Evolutionary conservation across 2,888 invertebrate genomes (phyloP), one percentile per base, ranked within the genome.

Genomic region (Ennomos erosarius): DNA sequence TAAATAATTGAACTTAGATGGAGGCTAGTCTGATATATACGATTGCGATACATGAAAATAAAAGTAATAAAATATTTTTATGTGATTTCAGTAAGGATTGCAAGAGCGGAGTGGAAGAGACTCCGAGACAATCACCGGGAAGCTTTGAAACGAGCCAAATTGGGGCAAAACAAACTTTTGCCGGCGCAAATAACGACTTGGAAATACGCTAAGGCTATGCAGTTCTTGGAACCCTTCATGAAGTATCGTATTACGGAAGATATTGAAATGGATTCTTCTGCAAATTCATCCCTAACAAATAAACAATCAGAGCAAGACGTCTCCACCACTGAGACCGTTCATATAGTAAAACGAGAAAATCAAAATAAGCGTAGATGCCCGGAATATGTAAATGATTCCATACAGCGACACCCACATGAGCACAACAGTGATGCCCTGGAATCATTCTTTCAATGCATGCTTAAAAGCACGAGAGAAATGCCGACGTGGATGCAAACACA

Each of bases 121-220:
- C 79, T 91, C 26, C 81, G 90, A 1, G 90, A 90, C 66, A 90
- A 90, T 62, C 90, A 91, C 56, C 70, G 90, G 26, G 90, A 90
- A 62, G 90, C 90, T 3, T 75, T 90, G 8, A 90, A 90, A 62
- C 76, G 90, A 64, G 90, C 90, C 0, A 90, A 90, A 66, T 75
- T 90, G 6, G 90, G 90, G 5, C 90, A 88, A 64, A 90, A 90
- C 62, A 90, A 90, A 74, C 72, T 90, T 49, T 67, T 90, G 39
- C 90, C 90, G 0, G 89, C 90, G 26, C 90, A 90, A 68, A 86
- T 91, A 34, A 91, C 90, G 1, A 91, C 90, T 9, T 91, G 90
- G 90, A 91, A 91, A 64, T 91, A 90, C 57, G 90, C 90, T 10
- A 91, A 90, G 68, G 83, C 82, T 0, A 90, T 91, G 90, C 90